phyloP scores from a whole-genome alignment of 2,113 vertebrate species.

The Phoxinus phoxinus region DNA sequence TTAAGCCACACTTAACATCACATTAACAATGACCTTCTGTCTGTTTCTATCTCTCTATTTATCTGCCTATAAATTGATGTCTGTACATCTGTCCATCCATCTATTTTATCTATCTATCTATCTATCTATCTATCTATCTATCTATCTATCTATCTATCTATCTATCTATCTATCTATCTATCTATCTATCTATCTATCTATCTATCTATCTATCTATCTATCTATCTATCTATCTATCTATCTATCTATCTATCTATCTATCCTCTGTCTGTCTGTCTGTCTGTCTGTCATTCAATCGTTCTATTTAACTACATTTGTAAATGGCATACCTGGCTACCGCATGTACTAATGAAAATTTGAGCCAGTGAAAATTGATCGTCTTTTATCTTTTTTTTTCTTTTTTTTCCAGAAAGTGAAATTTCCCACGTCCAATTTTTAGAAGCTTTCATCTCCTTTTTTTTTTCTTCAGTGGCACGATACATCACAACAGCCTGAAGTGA shows the following conservation, averaged over 20 bases:
- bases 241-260: background rate
- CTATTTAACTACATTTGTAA: background rate
- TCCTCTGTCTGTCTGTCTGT: background rate
- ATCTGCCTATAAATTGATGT: background rate
- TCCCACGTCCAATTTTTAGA: background rate
- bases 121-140: fast-evolving
- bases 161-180: background rate
- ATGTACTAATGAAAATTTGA: background rate
- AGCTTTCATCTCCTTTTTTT: background rate
- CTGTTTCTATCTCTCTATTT: background rate
- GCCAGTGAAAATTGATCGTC: background rate
- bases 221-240: background rate
- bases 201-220: background rate
- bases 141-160: background rate
- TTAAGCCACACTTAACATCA: background rate
- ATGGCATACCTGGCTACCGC: background rate
- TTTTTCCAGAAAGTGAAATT: background rate
- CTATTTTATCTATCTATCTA: background rate
- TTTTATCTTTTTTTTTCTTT: background rate
- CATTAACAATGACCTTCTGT: background rate
- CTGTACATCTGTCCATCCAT: fast-evolving
- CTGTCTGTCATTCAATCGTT: background rate
- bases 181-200: background rate
- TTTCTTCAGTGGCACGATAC: background rate
- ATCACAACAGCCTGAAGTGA: slow-evolving; percentile 14